These are phyloP conservation scores for Solea solea DNA, from an alignment of 2,113 vertebrate genomes.

Conservation along the genomic window DNA sequence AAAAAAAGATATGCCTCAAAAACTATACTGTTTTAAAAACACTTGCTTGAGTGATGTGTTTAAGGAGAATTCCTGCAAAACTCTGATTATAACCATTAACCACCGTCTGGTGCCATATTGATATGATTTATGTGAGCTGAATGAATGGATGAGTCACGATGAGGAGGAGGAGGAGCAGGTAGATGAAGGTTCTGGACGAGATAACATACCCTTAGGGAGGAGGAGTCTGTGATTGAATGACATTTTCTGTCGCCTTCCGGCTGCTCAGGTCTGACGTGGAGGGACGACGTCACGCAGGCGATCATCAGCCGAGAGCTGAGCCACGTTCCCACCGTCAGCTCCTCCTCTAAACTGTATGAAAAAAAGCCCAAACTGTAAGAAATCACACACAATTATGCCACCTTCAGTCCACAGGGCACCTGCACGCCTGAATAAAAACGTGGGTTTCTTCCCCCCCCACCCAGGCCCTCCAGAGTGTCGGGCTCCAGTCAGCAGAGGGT, in stretches of 20 bases:
- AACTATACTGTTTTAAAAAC: no score
- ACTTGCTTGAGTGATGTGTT: no score
- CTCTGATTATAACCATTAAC: no score
- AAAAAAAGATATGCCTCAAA: no score
- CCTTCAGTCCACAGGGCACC: no score
- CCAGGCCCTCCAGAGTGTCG: slow-evolving; percentile 28
- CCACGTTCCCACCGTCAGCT: slow-evolving; percentile 81
- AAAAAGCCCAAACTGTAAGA: slow-evolving; percentile 82
- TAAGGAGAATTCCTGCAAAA: no score
- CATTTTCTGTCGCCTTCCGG: neutral
- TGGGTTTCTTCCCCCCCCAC: neutral
- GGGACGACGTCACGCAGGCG: slow-evolving; percentile 90
- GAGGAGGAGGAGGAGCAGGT: no score
- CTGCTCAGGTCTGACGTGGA: slow-evolving; percentile 90
- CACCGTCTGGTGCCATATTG: no score
- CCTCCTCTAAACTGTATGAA: slow-evolving; percentile 50
- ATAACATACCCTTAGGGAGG: neutral
- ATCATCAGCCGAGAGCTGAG: slow-evolving; percentile 91
- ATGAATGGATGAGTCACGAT: no score
- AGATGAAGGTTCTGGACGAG: neutral
- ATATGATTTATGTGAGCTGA: no score
- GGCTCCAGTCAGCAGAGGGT: slow-evolving; percentile 21
- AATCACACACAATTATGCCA: no score
- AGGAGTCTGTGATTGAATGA: neutral
- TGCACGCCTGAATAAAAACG: no score